Evolutionary conservation across 2,888 invertebrate genomes (phyloP).

Genomic region (Habrosyne pyritoides): DNA sequence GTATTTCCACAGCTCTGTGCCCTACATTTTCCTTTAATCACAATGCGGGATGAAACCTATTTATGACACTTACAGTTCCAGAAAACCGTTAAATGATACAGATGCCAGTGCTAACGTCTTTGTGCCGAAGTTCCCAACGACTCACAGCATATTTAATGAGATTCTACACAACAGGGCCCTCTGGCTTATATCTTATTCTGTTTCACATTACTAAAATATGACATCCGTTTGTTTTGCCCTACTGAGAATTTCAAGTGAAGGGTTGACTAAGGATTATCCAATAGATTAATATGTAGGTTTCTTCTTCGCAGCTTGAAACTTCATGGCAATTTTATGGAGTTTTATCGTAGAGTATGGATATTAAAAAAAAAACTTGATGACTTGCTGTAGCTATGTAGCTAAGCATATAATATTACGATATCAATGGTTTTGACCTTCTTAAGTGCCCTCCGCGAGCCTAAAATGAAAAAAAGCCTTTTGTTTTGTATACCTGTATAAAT

Average conservation of each 20-base stretch:
- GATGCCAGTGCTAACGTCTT: background rate
- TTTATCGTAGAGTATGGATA: no score
- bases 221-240: background rate
- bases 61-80: background rate
- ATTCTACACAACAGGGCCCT: background rate
- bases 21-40: background rate
- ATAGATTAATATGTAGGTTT: no score
- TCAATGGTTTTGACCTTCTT: no score
- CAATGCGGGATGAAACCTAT: background rate
- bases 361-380: no score
- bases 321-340: no score
- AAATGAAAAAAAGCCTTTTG: no score
- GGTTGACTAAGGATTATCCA: no score
- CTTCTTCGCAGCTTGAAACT: no score
- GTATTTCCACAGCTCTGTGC: background rate
- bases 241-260: background rate
- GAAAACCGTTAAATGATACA: slow-evolving; percentile 4
- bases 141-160: background rate
- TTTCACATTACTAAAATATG: background rate
- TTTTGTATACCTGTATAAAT: no score
- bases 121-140: background rate
- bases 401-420: no score
- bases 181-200: background rate
- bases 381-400: no score
- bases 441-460: no score